These are phyloP conservation scores for Acanthurus lineatus DNA, from an alignment of 2,797 vertebrate genomes.

Conservation along the genomic window DNA sequence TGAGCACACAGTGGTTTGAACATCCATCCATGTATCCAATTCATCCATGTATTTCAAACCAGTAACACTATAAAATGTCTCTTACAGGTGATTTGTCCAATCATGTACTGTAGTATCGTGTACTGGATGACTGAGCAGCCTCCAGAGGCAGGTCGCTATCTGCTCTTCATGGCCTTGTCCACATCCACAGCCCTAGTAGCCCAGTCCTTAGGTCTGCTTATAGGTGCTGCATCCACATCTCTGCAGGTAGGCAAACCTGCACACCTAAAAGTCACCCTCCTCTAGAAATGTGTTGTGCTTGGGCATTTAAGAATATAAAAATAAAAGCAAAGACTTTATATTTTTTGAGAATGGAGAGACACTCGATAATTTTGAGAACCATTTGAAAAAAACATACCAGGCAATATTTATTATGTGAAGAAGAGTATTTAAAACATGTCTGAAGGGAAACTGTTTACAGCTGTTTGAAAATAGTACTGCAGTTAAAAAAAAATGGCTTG, in stretches of 20 bases:
- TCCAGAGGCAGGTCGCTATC: conserved; percentile 91
- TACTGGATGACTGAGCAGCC: conserved; percentile 99
- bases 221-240: conserved; percentile 97
- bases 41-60: neutral
- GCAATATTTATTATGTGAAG: neutral
- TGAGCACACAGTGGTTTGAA: neutral
- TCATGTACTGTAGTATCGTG: conserved; percentile 97
- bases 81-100: conserved; percentile 92
- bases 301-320: neutral
- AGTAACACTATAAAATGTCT: conserved; percentile 18
- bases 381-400: neutral
- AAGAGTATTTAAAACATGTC: neutral
- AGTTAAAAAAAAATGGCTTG: no score
- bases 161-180: conserved; percentile 96
- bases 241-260: conserved; percentile 86
- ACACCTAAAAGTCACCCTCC: neutral
- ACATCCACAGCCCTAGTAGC: conserved; percentile 95
- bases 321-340: no score
- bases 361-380: neutral
- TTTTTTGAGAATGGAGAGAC: no score
- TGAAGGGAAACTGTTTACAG: neutral
- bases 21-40: neutral
- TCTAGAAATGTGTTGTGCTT: neutral
- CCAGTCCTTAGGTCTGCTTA: conserved; percentile 95
- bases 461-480: no score